Conservation (phyloP, 2,797 vertebrate genomes). For the Danio choprae region DNA sequence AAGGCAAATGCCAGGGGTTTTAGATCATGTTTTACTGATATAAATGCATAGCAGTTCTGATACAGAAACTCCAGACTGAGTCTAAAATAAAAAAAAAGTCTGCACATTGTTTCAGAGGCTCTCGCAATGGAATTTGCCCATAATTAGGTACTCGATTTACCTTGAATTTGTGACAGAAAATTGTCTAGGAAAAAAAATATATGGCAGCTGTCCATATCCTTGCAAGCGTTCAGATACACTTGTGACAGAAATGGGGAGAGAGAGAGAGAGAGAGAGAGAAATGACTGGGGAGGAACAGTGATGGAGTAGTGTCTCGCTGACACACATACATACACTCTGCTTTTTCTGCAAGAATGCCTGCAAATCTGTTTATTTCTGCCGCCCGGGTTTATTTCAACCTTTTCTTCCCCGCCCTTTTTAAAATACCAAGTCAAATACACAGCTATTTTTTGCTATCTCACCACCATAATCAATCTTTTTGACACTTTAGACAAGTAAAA, state of each 20-base stretch:
- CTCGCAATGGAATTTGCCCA: neutral
- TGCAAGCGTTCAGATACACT: neutral
- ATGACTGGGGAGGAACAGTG: conserved; percentile 13
- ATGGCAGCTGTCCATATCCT: conserved; percentile 34
- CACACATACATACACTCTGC: conserved; percentile 1
- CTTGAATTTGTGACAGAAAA: conserved; percentile 11
- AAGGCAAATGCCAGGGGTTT: conserved; percentile 10
- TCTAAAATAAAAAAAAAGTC: neutral
- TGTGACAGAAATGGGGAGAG: neutral
- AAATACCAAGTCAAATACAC: conserved; percentile 22
- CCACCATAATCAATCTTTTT: conserved; percentile 50
- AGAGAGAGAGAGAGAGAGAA: conserved; percentile 25
- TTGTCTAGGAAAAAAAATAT: neutral
- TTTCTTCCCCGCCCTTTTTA: conserved; percentile 10
- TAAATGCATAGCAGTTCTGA: neutral
- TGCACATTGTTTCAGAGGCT: neutral
- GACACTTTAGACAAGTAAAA: conserved; percentile 42
- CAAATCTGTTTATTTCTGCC: conserved; percentile 47
- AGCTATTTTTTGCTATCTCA: conserved; percentile 39
- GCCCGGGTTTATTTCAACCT: conserved; percentile 50
- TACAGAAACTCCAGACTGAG: neutral
- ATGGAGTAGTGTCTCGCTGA: conserved; percentile 31
- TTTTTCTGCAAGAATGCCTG: conserved; percentile 45
- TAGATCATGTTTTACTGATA: conserved; percentile 5
- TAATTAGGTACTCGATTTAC: conserved; percentile 20